Evolutionary conservation across 64 coral and sea anemone genomes (phyloP).

Genomic region (Dendronephthya gigantea): DNA sequence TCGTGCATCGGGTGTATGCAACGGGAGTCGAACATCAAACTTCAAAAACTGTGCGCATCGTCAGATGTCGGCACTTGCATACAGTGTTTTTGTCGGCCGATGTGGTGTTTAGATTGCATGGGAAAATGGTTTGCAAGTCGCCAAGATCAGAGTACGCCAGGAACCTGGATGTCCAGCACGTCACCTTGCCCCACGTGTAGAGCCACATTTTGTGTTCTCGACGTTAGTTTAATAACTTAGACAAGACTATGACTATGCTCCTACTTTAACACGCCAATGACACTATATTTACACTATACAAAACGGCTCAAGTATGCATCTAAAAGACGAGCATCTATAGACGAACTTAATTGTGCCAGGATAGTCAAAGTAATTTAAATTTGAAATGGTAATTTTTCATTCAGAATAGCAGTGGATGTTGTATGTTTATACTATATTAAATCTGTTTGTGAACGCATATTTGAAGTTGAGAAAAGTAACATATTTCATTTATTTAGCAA

Average conservation of each 20-base stretch:
- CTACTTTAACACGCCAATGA: not conserved
- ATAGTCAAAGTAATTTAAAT: too few species aligned
- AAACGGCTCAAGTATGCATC: too few species aligned
- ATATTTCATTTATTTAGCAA: too few species aligned
- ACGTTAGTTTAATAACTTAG: slow-evolving; percentile 50
- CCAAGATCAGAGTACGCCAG: slow-evolving; percentile 66
- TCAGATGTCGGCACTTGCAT: slow-evolving; percentile 62
- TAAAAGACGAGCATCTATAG: too few species aligned
- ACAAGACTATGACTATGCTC: not conserved
- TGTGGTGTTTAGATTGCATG: slow-evolving; percentile 99
- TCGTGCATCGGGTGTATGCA: slow-evolving; percentile 99
- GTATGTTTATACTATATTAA: too few species aligned
- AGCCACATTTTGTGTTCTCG: slow-evolving; percentile 78
- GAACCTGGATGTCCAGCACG: slow-evolving; percentile 63
- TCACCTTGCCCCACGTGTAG: slow-evolving; percentile 88
- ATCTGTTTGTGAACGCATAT: too few species aligned
- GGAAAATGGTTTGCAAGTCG: slow-evolving; percentile 99
- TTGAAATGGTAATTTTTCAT: too few species aligned
- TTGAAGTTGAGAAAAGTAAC: too few species aligned
- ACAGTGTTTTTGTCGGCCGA: slow-evolving; percentile 74
- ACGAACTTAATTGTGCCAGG: too few species aligned
- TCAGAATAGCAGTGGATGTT: too few species aligned
- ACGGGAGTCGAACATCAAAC: slow-evolving; percentile 62
- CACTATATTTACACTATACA: not conserved
- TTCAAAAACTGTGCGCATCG: slow-evolving; percentile 76